phyloP scores from a whole-genome alignment of 2,113 vertebrate species.

The Pedionomus torquatus region DNA sequence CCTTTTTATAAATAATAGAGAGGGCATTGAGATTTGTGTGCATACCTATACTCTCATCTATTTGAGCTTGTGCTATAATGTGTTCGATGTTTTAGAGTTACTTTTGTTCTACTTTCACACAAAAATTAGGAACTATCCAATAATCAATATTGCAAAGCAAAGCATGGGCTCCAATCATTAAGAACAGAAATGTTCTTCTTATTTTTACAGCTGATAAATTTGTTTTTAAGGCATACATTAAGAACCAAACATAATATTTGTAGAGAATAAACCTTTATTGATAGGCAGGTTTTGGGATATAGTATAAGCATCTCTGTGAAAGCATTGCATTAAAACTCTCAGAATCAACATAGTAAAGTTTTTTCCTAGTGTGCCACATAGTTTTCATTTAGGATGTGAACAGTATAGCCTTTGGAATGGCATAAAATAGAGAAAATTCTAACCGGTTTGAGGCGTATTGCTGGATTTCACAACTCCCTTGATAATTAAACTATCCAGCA shows the following conservation, averaged over 20 bases:
- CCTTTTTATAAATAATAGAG: neutral
- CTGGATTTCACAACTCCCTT: conserved; percentile 58
- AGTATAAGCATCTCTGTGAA: conserved; percentile 53
- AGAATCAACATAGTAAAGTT: conserved; percentile 60
- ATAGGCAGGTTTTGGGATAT: neutral
- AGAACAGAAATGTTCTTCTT: conserved; percentile 74
- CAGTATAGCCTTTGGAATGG: conserved; percentile 59
- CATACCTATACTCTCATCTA: neutral
- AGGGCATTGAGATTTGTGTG: neutral
- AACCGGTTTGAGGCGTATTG: neutral
- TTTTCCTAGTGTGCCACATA: conserved; percentile 54
- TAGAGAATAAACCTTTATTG: conserved; percentile 46
- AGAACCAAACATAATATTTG: conserved; percentile 55
- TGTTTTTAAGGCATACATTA: conserved; percentile 63
- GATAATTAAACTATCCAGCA: conserved; percentile 16
- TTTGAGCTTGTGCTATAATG: neutral
- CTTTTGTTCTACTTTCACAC: conserved; percentile 47
- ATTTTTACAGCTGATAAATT: conserved; percentile 73
- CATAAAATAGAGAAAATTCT: conserved; percentile 38
- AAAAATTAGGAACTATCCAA: conserved; percentile 27
- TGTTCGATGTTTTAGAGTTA: conserved; percentile 1
- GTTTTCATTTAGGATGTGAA: conserved; percentile 41
- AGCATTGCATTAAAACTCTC: conserved; percentile 43
- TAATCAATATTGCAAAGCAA: conserved; percentile 53
- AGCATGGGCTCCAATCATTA: conserved; percentile 67